Evolutionary conservation across 2,113 vertebrate species (phyloP).

Genomic region (Chiloscyllium plagiosum): DNA sequence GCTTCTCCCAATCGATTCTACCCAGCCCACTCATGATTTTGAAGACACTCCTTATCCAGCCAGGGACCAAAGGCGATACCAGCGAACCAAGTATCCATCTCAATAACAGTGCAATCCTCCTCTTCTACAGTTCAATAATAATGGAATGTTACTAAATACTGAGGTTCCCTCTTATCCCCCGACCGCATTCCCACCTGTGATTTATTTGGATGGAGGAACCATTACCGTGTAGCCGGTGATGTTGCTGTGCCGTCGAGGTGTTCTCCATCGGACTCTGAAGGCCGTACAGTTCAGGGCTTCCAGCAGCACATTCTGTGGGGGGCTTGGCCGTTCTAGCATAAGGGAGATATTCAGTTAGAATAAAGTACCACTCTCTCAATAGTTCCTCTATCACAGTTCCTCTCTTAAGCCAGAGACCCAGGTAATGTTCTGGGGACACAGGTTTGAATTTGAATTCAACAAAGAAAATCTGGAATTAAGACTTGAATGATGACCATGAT

Average conservation of each 20-base stretch:
- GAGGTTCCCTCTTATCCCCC: not conserved
- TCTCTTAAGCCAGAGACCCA: not conserved
- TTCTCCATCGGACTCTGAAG: conserved; percentile 77
- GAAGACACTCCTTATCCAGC: not conserved
- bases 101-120: not conserved
- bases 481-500: too few relatives aligned
- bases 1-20: too few relatives aligned
- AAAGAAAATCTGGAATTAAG: too few relatives aligned
- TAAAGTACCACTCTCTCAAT: not conserved
- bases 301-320: conserved; percentile 75
- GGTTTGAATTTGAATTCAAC: too few relatives aligned
- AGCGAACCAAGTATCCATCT: not conserved
- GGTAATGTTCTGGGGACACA: too few relatives aligned
- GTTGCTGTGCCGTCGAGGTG: conserved; percentile 70
- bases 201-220: too few relatives aligned
- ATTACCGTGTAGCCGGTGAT: conserved; percentile 80
- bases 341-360: conserved; percentile 33
- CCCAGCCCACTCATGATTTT: too few relatives aligned
- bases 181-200: not conserved
- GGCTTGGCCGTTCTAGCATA: conserved; percentile 72
- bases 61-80: not conserved
- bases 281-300: conserved; percentile 84
- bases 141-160: not conserved
- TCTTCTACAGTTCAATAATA: not conserved
- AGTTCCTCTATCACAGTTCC: not conserved